Conservation (phyloP, 1,140 invertebrate species). For the Hylaeus anthracinus region DNA sequence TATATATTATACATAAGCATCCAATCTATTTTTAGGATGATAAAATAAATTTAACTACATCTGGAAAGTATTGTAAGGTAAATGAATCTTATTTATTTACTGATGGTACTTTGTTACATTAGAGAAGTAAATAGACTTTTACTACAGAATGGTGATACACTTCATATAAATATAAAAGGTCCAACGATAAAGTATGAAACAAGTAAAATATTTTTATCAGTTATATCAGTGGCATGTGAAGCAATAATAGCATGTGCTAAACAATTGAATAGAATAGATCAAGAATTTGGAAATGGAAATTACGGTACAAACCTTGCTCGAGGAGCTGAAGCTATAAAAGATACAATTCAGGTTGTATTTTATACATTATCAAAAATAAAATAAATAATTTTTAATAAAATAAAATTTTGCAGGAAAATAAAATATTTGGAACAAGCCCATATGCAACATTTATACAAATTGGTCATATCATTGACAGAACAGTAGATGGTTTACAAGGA, state of each 20-base stretch:
- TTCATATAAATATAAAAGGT: conserved; percentile 50
- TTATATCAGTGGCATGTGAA: conserved; percentile 80
- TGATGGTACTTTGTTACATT: neutral
- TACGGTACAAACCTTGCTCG: conserved; percentile 84
- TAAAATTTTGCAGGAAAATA: conserved; percentile 51
- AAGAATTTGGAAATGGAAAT: conserved; percentile 84
- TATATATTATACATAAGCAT: conserved; percentile 41
- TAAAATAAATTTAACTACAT: neutral
- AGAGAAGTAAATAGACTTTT: neutral
- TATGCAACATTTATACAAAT: conserved; percentile 70
- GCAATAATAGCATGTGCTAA: conserved; percentile 81
- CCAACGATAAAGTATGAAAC: conserved; percentile 64
- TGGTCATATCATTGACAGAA: conserved; percentile 69
- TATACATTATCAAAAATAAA: conserved; percentile 1
- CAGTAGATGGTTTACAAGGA: conserved; percentile 77
- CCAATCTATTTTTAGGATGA: conserved; percentile 58
- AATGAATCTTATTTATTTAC: conserved; percentile 5
- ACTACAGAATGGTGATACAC: neutral
- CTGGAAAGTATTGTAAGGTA: conserved; percentile 1
- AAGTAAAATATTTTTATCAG: conserved; percentile 66
- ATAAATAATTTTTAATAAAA: conserved; percentile 9
- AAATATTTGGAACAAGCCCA: conserved; percentile 58
- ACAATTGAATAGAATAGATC: conserved; percentile 84
- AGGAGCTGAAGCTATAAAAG: conserved; percentile 80
- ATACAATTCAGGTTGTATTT: conserved; percentile 56